These are phyloP conservation scores for Megalurothrips usitatus DNA, from an alignment of 2,888 invertebrate species.

Conservation along the genomic window DNA sequence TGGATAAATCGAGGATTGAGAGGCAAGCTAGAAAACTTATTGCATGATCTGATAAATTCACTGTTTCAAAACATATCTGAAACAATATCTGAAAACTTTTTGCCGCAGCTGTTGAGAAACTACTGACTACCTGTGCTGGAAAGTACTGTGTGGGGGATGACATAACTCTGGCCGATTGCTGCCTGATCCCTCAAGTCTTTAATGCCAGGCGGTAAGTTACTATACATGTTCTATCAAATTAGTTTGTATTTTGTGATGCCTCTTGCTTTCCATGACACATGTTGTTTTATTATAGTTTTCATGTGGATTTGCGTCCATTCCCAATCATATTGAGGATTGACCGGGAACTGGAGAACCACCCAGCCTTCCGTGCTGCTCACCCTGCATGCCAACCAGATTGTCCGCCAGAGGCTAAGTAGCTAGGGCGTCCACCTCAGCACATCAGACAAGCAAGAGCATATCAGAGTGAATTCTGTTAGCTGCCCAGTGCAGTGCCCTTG, in stretches of 20 bases:
- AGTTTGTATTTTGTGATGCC: slow-evolving; percentile 14
- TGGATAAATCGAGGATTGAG: slow-evolving; percentile 86
- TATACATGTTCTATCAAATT: slow-evolving; percentile 1
- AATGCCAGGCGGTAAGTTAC: slow-evolving; percentile 75
- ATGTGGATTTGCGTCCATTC: slow-evolving; percentile 83
- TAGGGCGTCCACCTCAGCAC: slow-evolving; percentile 41
- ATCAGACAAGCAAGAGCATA: slow-evolving; percentile 19
- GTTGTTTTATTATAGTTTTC: slow-evolving; percentile 60
- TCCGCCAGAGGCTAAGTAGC: slow-evolving; percentile 68
- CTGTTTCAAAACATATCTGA: not conserved
- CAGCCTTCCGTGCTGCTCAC: slow-evolving; percentile 86
- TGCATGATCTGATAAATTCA: not conserved
- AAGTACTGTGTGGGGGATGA: slow-evolving; percentile 92
- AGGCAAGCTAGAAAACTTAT: slow-evolving; percentile 45
- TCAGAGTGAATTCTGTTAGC: not conserved
- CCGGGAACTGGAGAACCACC: slow-evolving; percentile 78
- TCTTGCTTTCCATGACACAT: slow-evolving; percentile 19
- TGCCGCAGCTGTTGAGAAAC: slow-evolving; percentile 70
- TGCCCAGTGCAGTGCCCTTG: not conserved
- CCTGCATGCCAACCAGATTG: slow-evolving; percentile 92
- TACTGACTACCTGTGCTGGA: slow-evolving; percentile 76
- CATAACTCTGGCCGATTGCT: slow-evolving; percentile 90
- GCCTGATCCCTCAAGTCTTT: slow-evolving; percentile 91
- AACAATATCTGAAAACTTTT: not conserved
- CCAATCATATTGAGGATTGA: slow-evolving; percentile 86